Percentiles rank a stretch among this genome's conserved stretches.
phyloP scores from a whole-genome alignment of 2,888 invertebrate genomes.

The Phyllotreta cruciferae region DNA sequence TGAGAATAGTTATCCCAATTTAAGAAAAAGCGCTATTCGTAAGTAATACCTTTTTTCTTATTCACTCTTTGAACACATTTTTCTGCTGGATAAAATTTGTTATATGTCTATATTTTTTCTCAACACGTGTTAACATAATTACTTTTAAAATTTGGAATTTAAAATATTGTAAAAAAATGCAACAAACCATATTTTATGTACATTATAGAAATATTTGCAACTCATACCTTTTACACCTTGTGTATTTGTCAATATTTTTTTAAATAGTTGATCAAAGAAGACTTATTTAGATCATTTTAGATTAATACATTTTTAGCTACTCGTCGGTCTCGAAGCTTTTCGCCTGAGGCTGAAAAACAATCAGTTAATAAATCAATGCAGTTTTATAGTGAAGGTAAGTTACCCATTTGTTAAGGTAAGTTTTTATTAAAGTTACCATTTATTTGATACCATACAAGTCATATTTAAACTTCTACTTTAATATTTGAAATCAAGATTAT shows the following conservation, averaged over 20 bases:
- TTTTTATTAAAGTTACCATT: not conserved
- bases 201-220: constrained; percentile 8
- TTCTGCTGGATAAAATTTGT: not conserved
- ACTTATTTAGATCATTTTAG: constrained; percentile 13
- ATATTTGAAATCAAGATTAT: constrained; percentile 15
- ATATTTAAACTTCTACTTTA: not conserved
- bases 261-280: constrained; percentile 1
- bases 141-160: no score
- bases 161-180: no score
- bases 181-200: no score
- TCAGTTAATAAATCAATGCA: constrained; percentile 11
- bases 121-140: no score
- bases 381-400: constrained; percentile 18
- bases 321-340: constrained; percentile 18
- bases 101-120: no score
- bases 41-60: constrained; percentile 14
- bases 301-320: constrained; percentile 19
- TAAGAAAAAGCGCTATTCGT: constrained; percentile 10
- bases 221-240: constrained; percentile 14
- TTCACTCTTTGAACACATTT: constrained; percentile 9
- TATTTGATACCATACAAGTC: not conserved
- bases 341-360: constrained; percentile 12
- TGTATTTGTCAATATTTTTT: constrained; percentile 7
- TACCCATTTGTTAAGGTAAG: not conserved
- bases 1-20: constrained; percentile 14